Percentiles rank a stretch among this genome's conserved stretches.
phyloP scores from a whole-genome alignment of 2,888 invertebrate species.

The Drosophila picticornis region DNA sequence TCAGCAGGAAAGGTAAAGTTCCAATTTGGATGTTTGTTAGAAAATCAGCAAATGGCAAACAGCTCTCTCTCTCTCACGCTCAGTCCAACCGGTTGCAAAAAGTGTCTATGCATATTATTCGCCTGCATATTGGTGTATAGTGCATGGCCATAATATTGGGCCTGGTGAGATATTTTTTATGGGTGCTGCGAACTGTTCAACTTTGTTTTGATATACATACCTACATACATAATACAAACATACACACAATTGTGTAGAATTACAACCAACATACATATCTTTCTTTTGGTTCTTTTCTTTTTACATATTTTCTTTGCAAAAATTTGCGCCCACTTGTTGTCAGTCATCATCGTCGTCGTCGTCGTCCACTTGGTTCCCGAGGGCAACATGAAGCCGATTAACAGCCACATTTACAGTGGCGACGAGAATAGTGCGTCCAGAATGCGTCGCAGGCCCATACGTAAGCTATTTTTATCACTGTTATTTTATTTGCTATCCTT shows the following conservation, averaged over 20 bases:
- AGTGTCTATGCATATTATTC: slow-evolving; percentile 10
- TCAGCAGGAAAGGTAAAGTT: slow-evolving; percentile 55
- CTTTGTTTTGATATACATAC: slow-evolving; percentile 35
- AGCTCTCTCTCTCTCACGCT: neutral
- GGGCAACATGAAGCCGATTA: slow-evolving; percentile 61
- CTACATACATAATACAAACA: slow-evolving; percentile 28
- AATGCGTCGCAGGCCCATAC: slow-evolving; percentile 77
- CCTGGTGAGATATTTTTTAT: neutral
- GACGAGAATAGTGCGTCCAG: slow-evolving; percentile 70
- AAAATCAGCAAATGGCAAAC: slow-evolving; percentile 5
- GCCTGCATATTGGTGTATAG: slow-evolving; percentile 26
- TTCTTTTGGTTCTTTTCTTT: slow-evolving; percentile 65
- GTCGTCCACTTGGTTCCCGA: slow-evolving; percentile 32
- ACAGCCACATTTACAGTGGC: slow-evolving; percentile 65
- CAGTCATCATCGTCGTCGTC: slow-evolving; percentile 28
- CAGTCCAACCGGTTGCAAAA: slow-evolving; percentile 45
- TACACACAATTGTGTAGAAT: slow-evolving; percentile 16
- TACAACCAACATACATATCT: slow-evolving; percentile 36
- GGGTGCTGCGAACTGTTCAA: slow-evolving; percentile 13
- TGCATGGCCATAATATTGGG: slow-evolving; percentile 28
- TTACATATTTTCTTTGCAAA: slow-evolving; percentile 60
- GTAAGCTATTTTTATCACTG: slow-evolving; percentile 75
- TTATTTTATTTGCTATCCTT: slow-evolving; percentile 32
- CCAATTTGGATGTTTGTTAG: slow-evolving; percentile 30
- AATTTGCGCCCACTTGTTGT: slow-evolving; percentile 63